A percentile compares a stretch with the other conserved stretches of the same genome.
These are phyloP conservation scores for Tenodera sinensis DNA, from an alignment of 2,888 invertebrate genomes.

Conservation along the genomic window DNA sequence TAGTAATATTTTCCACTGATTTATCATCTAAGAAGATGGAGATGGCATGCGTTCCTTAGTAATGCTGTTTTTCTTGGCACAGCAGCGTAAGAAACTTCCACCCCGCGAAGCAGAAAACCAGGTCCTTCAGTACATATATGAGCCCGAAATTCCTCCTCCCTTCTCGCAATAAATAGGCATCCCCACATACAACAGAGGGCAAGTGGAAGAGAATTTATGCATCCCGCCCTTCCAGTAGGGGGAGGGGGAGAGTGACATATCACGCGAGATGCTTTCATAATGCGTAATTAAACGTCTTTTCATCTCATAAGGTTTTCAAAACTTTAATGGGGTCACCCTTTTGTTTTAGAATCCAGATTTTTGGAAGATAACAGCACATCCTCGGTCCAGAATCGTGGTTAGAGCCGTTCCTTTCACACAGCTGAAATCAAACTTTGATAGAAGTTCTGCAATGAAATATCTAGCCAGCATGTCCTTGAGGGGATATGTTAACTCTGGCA, in stretches of 20 bases:
- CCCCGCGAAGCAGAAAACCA: background rate
- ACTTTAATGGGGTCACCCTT: background rate
- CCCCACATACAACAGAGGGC: background rate
- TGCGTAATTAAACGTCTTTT: background rate
- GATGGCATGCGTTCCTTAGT: background rate
- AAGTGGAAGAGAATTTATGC: background rate
- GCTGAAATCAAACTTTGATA: too few species aligned
- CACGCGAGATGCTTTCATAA: background rate
- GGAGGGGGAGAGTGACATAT: background rate
- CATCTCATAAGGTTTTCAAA: background rate
- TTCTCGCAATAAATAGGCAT: background rate
- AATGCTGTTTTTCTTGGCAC: background rate
- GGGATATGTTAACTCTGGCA: too few species aligned
- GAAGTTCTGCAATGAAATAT: too few species aligned
- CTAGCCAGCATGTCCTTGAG: too few species aligned
- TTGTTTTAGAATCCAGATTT: background rate
- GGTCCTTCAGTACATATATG: background rate
- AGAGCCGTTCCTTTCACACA: too few species aligned
- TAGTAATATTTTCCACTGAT: too few species aligned
- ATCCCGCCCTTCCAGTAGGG: background rate
- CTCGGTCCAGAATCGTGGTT: background rate
- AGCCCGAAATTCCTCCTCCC: background rate
- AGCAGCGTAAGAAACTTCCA: background rate
- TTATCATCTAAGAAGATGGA: background rate
- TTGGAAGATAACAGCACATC: background rate